Base-by-base conservation (phyloP, 2,113 vertebrate genomes). In the Lates calcarifer region DNA sequence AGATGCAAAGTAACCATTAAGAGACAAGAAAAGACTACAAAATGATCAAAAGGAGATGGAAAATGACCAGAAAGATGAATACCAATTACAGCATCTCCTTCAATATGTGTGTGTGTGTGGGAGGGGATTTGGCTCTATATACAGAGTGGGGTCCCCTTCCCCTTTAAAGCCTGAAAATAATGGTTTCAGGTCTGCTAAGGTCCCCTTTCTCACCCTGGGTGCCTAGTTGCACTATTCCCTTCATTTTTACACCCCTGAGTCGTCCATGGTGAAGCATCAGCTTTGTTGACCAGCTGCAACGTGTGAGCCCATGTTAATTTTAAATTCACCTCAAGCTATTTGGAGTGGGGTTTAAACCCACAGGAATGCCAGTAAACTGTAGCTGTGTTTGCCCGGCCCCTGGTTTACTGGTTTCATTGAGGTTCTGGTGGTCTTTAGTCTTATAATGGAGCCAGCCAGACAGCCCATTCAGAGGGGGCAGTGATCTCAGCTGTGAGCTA, bases 341-440 rank as follows among this genome's bases (percentile, higher is more conserved):
- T 18, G 47, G 57, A 81, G 55, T 1, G 13, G 53, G 4, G 26
- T 41, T 78, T 12, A 20, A 43, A 41, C 35, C 86, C 82, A 31
- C 89, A 86, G 88, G 81, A 90, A 87, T 81, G 67, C 74, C 57
- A 56, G 81, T 87, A 85, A 90, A 89, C 49, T 68, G 57, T 6
- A 26, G 77, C 55, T 11, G 55, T 66, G 71, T 75, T 75, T 5
- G 53, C 47, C 26, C 26, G 6, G 58, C 47, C 26, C 26, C 45
- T 31, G 31, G 45, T 47, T 43, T 28, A 75, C n/a, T 72, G 79
- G 71, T 68, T 61, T 51, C 62, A 57, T 24, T 62, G 60, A 64
- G 77, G 70, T 82, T 77, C 29, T 74, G 66, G 31, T 57, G 58
- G 69, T 79, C 77, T 79, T 75, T 8, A 41, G 67, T 62, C 62